Percentiles rank a stretch among this genome's conserved stretches.
These are phyloP conservation scores for Rhagonycha fulva DNA, from an alignment of 2,888 invertebrate genomes.

Conservation along the genomic window DNA sequence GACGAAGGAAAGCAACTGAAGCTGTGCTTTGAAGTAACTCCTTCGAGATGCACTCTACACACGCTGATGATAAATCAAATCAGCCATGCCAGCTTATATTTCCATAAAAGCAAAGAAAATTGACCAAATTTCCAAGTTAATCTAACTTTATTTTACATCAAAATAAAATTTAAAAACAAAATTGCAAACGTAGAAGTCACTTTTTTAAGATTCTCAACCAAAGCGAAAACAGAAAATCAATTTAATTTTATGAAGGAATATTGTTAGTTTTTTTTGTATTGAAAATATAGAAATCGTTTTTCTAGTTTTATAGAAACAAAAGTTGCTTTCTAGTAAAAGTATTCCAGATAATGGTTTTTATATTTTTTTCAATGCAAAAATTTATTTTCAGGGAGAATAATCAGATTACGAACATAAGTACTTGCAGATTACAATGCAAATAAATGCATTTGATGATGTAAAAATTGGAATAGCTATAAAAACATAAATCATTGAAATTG, in stretches of 20 bases:
- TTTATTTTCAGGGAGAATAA: no score
- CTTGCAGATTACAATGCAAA: no score
- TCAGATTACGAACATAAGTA: no score
- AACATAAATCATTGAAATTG: no score
- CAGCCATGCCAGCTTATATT: constrained; percentile 49
- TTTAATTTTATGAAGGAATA: not conserved
- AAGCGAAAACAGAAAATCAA: not conserved
- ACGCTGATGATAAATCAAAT: constrained; percentile 52
- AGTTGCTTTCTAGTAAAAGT: not conserved
- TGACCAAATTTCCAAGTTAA: constrained; percentile 40
- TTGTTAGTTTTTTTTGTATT: not conserved
- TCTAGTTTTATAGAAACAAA: not conserved
- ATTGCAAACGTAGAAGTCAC: not conserved
- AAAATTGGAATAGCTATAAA: no score
- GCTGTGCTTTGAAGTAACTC: constrained; percentile 43
- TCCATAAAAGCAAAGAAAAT: constrained; percentile 45
- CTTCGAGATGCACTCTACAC: constrained; percentile 45
- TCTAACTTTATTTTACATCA: constrained; percentile 1
- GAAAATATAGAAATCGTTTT: not conserved
- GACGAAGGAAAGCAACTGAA: constrained; percentile 30
- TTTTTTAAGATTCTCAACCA: not conserved
- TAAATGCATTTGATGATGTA: no score
- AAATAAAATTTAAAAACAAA: constrained; percentile 5
- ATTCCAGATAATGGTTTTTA: not conserved
- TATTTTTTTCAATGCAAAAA: no score